These are phyloP conservation scores for Atta texana DNA, from an alignment of 1,140 invertebrate genomes.

Conservation along the genomic window DNA sequence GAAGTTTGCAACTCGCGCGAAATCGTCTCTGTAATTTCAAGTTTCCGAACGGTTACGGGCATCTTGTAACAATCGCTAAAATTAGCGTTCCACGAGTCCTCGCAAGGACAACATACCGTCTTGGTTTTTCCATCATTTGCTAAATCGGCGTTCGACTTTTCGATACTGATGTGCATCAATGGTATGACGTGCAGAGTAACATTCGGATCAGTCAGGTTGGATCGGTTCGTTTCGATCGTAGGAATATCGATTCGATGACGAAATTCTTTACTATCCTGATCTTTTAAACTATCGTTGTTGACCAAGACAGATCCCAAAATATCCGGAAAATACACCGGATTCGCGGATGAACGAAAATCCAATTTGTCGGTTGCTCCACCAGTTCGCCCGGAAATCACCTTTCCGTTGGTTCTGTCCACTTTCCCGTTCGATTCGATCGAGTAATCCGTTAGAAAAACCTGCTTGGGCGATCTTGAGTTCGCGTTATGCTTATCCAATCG, in stretches of 20 bases:
- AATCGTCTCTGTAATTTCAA: conserved; percentile 13
- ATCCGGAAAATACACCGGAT: conserved; percentile 26
- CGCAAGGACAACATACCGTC: not conserved
- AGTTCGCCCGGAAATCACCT: not conserved
- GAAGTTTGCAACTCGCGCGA: conserved; percentile 22
- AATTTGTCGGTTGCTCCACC: not conserved
- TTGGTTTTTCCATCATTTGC: not conserved
- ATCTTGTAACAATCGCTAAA: conserved; percentile 14
- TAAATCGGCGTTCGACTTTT: not conserved
- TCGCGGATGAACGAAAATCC: not conserved
- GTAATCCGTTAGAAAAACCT: conserved; percentile 24
- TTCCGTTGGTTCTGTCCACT: not conserved
- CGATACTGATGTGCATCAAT: not conserved
- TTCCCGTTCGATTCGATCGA: not conserved
- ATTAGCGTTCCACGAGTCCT: not conserved
- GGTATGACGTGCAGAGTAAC: not conserved
- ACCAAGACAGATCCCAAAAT: conserved; percentile 35
- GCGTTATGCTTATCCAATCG: conserved; percentile 24
- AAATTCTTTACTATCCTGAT: not conserved
- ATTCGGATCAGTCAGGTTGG: not conserved
- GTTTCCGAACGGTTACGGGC: conserved; percentile 15
- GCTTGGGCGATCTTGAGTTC: conserved; percentile 20
- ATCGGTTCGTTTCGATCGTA: conserved; percentile 2
- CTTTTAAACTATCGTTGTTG: not conserved
- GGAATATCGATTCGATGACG: not conserved